Percentiles rank a stretch among this genome's conserved stretches.
Conservation (phyloP, 2,797 vertebrate species). For the Clarias fuscus region DNA sequence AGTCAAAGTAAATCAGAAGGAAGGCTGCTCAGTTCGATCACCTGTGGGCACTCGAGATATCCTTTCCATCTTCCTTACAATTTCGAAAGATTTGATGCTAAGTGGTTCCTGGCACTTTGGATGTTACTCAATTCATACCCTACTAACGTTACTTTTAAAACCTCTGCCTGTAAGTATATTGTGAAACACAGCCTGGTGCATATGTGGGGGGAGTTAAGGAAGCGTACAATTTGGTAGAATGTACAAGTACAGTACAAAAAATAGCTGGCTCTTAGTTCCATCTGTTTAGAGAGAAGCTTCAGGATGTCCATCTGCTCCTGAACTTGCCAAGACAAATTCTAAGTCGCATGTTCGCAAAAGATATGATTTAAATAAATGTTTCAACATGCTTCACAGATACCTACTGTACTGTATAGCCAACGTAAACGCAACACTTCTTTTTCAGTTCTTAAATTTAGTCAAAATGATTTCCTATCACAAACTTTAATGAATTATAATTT, state of each 20-base stretch:
- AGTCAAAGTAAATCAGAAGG: constrained; percentile 67
- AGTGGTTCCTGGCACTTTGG: constrained; percentile 49
- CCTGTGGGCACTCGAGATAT: constrained; percentile 69
- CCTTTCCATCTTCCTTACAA: constrained; percentile 70
- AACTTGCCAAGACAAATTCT: constrained; percentile 28
- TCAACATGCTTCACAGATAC: background rate
- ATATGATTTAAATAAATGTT: background rate
- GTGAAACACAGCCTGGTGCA: constrained; percentile 65
- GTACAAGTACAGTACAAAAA: constrained; percentile 47
- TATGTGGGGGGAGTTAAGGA: background rate
- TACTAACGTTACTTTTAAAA: constrained; percentile 70
- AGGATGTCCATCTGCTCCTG: constrained; percentile 37
- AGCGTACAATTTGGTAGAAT: background rate
- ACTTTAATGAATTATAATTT: background rate
- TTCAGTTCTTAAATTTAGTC: background rate
- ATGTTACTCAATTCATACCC: constrained; percentile 42
- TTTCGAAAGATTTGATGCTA: constrained; percentile 65
- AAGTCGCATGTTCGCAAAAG: background rate
- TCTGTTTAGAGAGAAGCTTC: constrained; percentile 42
- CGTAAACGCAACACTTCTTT: background rate
- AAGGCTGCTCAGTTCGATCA: constrained; percentile 70
- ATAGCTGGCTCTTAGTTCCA: constrained; percentile 37
- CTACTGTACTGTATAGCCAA: background rate
- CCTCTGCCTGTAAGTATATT: constrained; percentile 62
- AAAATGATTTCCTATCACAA: background rate